Evolutionary conservation across 2,888 invertebrate genomes (phyloP).

Genomic region (Xestobium rufovillosum): DNA sequence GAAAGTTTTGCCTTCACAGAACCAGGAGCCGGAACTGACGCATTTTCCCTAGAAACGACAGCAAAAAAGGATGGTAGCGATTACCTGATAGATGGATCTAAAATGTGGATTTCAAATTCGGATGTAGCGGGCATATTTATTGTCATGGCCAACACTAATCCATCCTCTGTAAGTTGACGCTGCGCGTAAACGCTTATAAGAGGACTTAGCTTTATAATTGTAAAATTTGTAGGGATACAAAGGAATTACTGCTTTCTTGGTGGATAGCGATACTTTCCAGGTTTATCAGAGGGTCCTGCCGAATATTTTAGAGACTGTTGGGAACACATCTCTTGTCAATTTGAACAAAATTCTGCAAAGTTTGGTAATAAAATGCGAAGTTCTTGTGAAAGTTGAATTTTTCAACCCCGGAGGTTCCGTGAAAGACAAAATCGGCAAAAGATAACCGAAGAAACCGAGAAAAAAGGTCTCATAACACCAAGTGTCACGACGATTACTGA

Average conservation of each 20-base stretch:
- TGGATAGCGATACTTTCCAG: slow-evolving; percentile 83
- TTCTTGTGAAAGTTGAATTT: too few relatives aligned
- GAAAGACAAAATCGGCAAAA: slow-evolving; percentile 92
- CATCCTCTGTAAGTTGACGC: slow-evolving; percentile 65
- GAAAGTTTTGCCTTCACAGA: slow-evolving; percentile 93
- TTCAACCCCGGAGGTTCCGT: too few relatives aligned
- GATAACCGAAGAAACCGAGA: slow-evolving; percentile 93
- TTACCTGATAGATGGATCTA: slow-evolving; percentile 85
- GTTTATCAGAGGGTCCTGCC: slow-evolving; percentile 77
- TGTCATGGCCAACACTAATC: slow-evolving; percentile 91
- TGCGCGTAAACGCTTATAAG: too few relatives aligned
- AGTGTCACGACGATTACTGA: too few relatives aligned
- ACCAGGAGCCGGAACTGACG: slow-evolving; percentile 87
- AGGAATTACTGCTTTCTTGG: slow-evolving; percentile 93
- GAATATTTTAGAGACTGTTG: too few relatives aligned
- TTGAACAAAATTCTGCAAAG: slow-evolving; percentile 71
- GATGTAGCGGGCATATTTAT: slow-evolving; percentile 88
- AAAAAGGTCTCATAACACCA: slow-evolving; percentile 73
- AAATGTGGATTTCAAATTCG: slow-evolving; percentile 98
- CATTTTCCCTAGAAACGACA: slow-evolving; percentile 87
- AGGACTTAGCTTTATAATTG: slow-evolving; percentile 11
- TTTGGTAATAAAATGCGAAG: slow-evolving; percentile 74
- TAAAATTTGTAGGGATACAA: slow-evolving; percentile 67
- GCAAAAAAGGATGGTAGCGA: slow-evolving; percentile 85
- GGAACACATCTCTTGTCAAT: slow-evolving; percentile 72